Conservation (phyloP, 2,888 invertebrate species). For the Dynastes tityus region DNA sequence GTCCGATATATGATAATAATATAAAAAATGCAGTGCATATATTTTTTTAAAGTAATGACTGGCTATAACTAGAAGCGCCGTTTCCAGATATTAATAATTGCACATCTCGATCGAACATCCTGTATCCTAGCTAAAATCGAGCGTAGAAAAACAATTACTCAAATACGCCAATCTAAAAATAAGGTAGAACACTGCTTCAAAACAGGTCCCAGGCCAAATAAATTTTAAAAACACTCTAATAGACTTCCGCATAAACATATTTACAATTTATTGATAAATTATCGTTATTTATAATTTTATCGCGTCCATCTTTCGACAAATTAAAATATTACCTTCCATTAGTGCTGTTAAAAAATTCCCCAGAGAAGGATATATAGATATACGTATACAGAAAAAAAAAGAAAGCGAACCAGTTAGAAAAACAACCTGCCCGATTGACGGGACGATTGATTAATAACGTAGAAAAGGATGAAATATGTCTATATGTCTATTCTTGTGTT, state of each 20-base stretch:
- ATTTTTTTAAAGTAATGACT: no score
- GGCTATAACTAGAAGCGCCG: no score
- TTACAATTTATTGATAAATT: conserved; percentile 21
- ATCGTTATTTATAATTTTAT: conserved; percentile 30
- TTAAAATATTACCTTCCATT: conserved; percentile 19
- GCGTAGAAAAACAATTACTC: no score
- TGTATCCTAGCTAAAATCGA: no score
- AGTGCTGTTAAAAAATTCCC: neutral
- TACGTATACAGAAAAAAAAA: neutral
- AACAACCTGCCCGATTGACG: conserved; percentile 18
- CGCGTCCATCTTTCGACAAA: conserved; percentile 5
- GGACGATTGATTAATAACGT: conserved; percentile 6
- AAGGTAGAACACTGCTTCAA: no score
- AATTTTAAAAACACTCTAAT: no score
- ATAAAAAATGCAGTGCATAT: no score
- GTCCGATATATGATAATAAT: no score
- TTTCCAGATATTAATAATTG: no score
- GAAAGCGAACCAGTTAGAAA: conserved; percentile 17
- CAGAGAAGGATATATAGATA: neutral
- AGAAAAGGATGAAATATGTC: conserved; percentile 2
- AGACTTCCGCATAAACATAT: neutral
- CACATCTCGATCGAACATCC: no score
- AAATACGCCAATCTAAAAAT: no score
- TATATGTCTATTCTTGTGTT: neutral
- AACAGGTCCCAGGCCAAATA: no score